A percentile compares a stretch with the other conserved stretches of the same genome.
phyloP scores from a whole-genome alignment of 1,140 invertebrate genomes.

The Druon quercuslanigerum region DNA sequence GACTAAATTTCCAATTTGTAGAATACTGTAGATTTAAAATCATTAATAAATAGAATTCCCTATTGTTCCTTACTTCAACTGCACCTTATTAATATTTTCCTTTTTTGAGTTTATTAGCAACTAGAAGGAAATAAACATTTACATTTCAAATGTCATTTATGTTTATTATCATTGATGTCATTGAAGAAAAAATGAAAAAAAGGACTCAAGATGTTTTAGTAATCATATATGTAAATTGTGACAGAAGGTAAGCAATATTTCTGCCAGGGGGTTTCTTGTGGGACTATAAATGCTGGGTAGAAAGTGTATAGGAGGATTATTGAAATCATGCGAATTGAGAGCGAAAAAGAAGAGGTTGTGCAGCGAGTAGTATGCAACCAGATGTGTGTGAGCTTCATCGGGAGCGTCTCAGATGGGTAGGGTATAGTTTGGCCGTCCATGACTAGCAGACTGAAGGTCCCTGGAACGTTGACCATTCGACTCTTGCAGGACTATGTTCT shows the following conservation, averaged over 20 bases:
- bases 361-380: not conserved
- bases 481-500: conserved; percentile 18
- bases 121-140: too few species aligned
- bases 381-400: conserved; percentile 16
- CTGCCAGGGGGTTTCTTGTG: not conserved
- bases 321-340: conserved; percentile 1
- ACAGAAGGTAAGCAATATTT: not conserved
- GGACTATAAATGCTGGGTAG: not conserved
- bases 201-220: not conserved
- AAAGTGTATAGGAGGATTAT: conserved; percentile 5
- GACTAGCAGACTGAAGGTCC: conserved; percentile 24
- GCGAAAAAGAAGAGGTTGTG: not conserved
- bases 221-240: conserved; percentile 15
- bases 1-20: not conserved
- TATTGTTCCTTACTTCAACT: too few species aligned
- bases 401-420: not conserved
- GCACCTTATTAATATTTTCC: too few species aligned
- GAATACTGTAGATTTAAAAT: not conserved
- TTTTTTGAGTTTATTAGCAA: too few species aligned
- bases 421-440: conserved; percentile 27
- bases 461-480: conserved; percentile 24
- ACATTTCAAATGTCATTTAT: too few species aligned
- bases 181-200: not conserved
- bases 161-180: not conserved
- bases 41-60: too few species aligned